Percentiles rank a stretch among this genome's conserved stretches.
These are phyloP conservation scores for Enteromius fasciolatus DNA, from an alignment of 2,797 vertebrate species.

Conservation along the genomic window DNA sequence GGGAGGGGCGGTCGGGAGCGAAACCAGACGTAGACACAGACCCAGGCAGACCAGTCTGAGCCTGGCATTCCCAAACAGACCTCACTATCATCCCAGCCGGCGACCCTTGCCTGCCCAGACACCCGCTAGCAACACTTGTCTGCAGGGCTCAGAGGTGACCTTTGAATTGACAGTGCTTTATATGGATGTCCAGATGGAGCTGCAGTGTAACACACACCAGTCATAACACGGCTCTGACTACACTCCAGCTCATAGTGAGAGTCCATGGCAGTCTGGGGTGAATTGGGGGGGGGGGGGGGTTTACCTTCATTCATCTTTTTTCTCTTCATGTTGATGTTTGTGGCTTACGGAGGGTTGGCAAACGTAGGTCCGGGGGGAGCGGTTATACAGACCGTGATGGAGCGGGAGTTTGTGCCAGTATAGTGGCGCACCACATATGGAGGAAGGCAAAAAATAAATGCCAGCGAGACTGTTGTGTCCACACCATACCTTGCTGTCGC, in stretches of 20 bases:
- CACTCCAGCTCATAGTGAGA: constrained; percentile 60
- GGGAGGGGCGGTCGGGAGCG: constrained; percentile 45
- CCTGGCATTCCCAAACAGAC: constrained; percentile 59
- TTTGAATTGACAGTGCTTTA: constrained; percentile 84
- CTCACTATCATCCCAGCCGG: constrained; percentile 52
- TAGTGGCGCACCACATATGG: constrained; percentile 38
- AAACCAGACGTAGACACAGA: constrained; percentile 53
- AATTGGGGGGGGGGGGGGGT: constrained; percentile 13
- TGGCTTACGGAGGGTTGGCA: constrained; percentile 44
- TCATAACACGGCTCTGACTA: constrained; percentile 75
- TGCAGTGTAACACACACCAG: constrained; percentile 82
- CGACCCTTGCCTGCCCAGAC: constrained; percentile 62
- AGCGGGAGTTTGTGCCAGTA: constrained; percentile 44
- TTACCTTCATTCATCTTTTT: constrained; percentile 61
- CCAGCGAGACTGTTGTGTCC: constrained; percentile 49
- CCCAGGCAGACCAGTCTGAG: constrained; percentile 58
- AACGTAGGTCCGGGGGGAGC: constrained; percentile 12
- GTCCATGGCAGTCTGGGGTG: constrained; percentile 46
- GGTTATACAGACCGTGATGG: constrained; percentile 20
- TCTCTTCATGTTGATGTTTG: constrained; percentile 49
- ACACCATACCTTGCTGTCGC: constrained; percentile 50
- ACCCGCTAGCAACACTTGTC: constrained; percentile 76
- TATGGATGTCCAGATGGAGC: constrained; percentile 76
- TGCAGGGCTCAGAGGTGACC: constrained; percentile 80
- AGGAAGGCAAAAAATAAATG: constrained; percentile 44